Percentiles rank a stretch among this genome's conserved stretches.
These are phyloP conservation scores for Drosophila nigritarsus DNA, from an alignment of 2,888 invertebrate species.

Conservation along the genomic window DNA sequence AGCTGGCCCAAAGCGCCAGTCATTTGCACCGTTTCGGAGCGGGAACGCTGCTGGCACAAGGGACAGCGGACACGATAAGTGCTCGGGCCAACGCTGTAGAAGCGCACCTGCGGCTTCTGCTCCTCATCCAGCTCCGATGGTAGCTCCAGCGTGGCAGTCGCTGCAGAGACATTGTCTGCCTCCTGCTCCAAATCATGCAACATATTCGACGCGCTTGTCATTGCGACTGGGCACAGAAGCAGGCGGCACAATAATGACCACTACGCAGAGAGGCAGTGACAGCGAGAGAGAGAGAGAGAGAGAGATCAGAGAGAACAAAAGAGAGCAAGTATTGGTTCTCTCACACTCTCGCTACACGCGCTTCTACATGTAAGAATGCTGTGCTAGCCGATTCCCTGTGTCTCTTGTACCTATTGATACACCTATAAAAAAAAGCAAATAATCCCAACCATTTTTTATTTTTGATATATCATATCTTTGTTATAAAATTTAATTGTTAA, in stretches of 20 bases:
- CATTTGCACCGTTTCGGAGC: slow-evolving; percentile 80
- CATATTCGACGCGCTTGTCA: slow-evolving; percentile 68
- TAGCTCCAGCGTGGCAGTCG: slow-evolving; percentile 38
- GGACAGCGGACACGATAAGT: slow-evolving; percentile 80
- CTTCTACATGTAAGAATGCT: slow-evolving; percentile 30
- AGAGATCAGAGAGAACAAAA: not conserved
- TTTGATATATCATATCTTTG: not conserved
- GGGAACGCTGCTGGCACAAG: slow-evolving; percentile 73
- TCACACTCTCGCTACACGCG: not conserved
- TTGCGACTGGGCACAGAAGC: slow-evolving; percentile 55
- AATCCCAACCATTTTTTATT: not conserved
- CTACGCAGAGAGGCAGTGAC: slow-evolving; percentile 10
- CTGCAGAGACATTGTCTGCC: slow-evolving; percentile 45
- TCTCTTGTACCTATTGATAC: not conserved
- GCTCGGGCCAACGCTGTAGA: slow-evolving; percentile 82
- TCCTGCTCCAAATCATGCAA: slow-evolving; percentile 71
- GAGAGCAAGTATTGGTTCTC: not conserved
- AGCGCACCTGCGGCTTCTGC: slow-evolving; percentile 76
- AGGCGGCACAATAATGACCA: slow-evolving; percentile 6
- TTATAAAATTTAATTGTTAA: not conserved
- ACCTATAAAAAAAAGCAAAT: not conserved
- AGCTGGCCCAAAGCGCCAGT: slow-evolving; percentile 75
- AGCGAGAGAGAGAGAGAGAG: slow-evolving; percentile 8
- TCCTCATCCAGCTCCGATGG: slow-evolving; percentile 46
- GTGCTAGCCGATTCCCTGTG: slow-evolving; percentile 2